These are phyloP conservation scores for Echeneis naucrates DNA, from an alignment of 2,797 vertebrate genomes.

Conservation along the genomic window DNA sequence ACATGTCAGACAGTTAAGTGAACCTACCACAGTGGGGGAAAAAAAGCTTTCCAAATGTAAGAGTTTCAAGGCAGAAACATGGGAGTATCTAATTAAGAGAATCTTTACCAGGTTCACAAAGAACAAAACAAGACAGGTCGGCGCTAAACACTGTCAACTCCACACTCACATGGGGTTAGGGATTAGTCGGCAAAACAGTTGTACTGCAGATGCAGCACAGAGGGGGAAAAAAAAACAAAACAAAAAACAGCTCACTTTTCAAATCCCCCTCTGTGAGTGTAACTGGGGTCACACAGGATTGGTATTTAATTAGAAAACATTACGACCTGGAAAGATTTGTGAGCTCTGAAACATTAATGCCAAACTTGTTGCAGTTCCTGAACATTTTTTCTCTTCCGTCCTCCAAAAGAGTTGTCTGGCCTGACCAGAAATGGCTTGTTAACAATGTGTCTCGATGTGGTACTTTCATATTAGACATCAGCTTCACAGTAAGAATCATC, in stretches of 20 bases:
- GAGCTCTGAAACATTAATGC: conserved; percentile 1
- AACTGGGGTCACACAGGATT: conserved; percentile 27
- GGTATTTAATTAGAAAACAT: conserved; percentile 54
- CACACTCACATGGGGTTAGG: conserved; percentile 34
- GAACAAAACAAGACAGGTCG: conserved; percentile 30
- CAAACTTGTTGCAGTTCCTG: not conserved
- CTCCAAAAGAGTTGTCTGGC: conserved; percentile 1
- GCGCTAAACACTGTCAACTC: conserved; percentile 37
- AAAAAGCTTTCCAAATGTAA: conserved; percentile 26
- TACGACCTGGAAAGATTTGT: conserved; percentile 37
- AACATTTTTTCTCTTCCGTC: conserved; percentile 9
- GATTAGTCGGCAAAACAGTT: conserved; percentile 49
- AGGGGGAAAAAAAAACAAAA: too few relatives aligned
- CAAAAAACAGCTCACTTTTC: conserved; percentile 18
- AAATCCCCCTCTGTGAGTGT: conserved; percentile 21
- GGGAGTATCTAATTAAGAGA: conserved; percentile 62
- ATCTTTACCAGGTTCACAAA: conserved; percentile 45
- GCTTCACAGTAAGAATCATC: conserved; percentile 31
- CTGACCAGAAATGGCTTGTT: not conserved
- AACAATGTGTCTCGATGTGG: not conserved
- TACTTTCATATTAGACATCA: conserved; percentile 16
- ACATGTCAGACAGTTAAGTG: conserved; percentile 46
- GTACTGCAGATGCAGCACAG: conserved; percentile 34
- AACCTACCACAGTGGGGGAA: conserved; percentile 18
- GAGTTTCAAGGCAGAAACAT: conserved; percentile 40